Evolutionary conservation across 2,888 invertebrate species (phyloP).

Genomic region (Leucoma salicis): DNA sequence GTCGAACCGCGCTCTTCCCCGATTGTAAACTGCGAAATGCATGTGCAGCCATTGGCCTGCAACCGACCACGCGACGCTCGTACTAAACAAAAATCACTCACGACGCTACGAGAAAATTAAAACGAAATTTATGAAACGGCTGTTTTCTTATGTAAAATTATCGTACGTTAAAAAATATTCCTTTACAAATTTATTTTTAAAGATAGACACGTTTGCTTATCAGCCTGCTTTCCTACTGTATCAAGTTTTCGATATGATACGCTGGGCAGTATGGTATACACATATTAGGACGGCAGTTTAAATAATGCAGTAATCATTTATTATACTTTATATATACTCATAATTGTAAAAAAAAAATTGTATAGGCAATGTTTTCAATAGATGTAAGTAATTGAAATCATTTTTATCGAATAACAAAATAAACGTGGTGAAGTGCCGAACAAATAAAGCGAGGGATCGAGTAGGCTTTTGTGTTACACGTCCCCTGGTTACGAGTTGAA

Average conservation of each 20-base stretch:
- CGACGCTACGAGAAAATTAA: slow-evolving; percentile 18
- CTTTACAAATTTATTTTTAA: no score
- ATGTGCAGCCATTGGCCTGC: slow-evolving; percentile 3
- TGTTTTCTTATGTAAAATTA: no score
- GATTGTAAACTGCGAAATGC: slow-evolving; percentile 49
- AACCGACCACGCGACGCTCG: slow-evolving; percentile 6
- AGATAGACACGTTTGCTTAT: no score
- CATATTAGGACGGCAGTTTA: no score
- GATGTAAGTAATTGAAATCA: slow-evolving; percentile 18
- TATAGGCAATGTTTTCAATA: no score
- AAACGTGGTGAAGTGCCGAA: slow-evolving; percentile 11
- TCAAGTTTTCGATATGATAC: no score
- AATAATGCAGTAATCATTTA: no score
- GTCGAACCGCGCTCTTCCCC: slow-evolving; percentile 57
- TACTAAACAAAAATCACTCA: slow-evolving; percentile 18
- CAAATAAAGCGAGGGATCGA: slow-evolving; percentile 21
- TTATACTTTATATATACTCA: not conserved
- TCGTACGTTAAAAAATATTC: no score
- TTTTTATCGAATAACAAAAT: slow-evolving; percentile 12
- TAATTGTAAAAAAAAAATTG: not conserved
- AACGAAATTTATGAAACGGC: slow-evolving; percentile 4
- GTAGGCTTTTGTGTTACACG: slow-evolving; percentile 24
- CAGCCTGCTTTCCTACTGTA: no score
- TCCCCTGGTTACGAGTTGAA: slow-evolving; percentile 22
- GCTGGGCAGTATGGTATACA: no score